These are phyloP conservation scores for Beris morrisii DNA, from an alignment of 2,888 invertebrate species.

Conservation along the genomic window DNA sequence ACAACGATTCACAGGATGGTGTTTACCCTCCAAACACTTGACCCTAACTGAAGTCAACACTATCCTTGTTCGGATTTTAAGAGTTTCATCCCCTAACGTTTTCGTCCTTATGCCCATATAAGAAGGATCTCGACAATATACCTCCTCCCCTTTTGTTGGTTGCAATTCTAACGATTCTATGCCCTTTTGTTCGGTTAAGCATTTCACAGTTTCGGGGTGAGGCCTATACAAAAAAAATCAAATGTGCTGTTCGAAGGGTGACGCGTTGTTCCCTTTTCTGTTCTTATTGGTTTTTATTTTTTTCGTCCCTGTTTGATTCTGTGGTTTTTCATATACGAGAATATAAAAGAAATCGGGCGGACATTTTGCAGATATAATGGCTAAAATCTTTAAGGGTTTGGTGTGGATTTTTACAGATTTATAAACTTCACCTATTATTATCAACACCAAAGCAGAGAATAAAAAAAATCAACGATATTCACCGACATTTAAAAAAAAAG, in stretches of 20 bases:
- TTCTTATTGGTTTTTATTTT: constrained; percentile 24
- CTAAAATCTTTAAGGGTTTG: neutral
- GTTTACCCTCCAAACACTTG: constrained; percentile 29
- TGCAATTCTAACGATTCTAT: constrained; percentile 19
- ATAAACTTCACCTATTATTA: too few relatives aligned
- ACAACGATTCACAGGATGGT: constrained; percentile 13
- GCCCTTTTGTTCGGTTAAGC: constrained; percentile 30
- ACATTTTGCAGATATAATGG: neutral
- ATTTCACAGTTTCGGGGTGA: constrained; percentile 31
- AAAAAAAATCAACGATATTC: too few relatives aligned
- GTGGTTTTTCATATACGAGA: constrained; percentile 12
- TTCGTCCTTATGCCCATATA: constrained; percentile 14
- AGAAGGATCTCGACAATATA: constrained; percentile 13
- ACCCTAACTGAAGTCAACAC: constrained; percentile 33
- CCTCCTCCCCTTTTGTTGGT: constrained; percentile 25
- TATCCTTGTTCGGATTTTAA: constrained; percentile 27
- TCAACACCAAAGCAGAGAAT: too few relatives aligned
- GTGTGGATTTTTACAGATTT: neutral
- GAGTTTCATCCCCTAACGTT: constrained; percentile 25
- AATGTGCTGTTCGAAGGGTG: constrained; percentile 15
- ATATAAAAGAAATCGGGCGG: neutral
- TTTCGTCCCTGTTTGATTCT: constrained; percentile 5
- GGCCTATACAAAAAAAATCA: constrained; percentile 8
- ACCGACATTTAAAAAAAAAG: too few relatives aligned
- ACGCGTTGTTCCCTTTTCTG: constrained; percentile 9